phyloP scores from a whole-genome alignment of 2,113 vertebrate genomes.

The Melospiza melodia region DNA sequence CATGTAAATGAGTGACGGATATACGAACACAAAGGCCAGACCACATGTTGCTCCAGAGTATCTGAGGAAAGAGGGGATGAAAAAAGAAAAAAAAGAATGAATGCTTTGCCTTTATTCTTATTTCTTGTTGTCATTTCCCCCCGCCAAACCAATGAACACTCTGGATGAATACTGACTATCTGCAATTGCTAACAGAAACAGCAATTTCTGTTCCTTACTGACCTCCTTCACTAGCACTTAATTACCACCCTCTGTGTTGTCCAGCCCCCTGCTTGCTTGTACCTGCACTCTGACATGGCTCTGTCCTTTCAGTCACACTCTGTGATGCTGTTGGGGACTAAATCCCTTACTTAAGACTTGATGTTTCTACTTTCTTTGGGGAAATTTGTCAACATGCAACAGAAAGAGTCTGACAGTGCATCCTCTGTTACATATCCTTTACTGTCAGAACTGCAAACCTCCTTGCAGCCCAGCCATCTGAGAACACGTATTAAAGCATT shows the following conservation, averaged over 20 bases:
- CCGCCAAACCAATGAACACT: neutral
- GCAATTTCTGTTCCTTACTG: constrained; percentile 17
- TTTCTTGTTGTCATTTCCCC: neutral
- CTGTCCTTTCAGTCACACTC: neutral
- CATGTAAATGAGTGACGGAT: constrained; percentile 88
- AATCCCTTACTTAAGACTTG: neutral
- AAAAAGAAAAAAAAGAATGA: neutral
- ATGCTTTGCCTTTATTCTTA: neutral
- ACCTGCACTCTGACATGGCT: neutral
- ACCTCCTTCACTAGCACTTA: neutral
- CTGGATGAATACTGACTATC: neutral
- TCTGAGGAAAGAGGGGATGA: constrained; percentile 60
- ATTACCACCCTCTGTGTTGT: neutral
- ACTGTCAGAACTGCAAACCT: neutral
- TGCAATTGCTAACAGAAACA: neutral
- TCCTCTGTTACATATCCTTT: neutral
- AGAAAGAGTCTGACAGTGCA: neutral
- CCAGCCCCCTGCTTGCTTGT: neutral
- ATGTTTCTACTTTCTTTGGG: neutral
- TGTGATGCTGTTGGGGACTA: neutral
- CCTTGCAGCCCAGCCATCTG: neutral
- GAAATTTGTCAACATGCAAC: neutral
- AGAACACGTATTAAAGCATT: neutral
- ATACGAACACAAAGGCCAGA: constrained; percentile 92
- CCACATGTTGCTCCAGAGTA: constrained; percentile 94